phyloP scores from a whole-genome alignment of 2,797 vertebrate species.

The Platyrinchus mystaceus region DNA sequence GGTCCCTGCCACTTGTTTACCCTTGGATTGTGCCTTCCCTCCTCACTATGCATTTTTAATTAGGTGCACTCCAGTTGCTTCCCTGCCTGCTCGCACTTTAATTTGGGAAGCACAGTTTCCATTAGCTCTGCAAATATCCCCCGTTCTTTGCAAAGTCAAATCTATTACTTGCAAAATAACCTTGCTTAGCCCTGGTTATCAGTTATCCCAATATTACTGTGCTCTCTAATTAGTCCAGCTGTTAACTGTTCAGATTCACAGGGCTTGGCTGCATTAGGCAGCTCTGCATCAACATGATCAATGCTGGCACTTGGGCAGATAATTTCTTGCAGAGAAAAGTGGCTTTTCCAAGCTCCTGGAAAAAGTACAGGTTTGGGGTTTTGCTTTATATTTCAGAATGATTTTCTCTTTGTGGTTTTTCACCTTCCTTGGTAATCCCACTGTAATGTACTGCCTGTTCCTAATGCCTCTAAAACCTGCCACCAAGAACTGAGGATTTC shows the following conservation, averaged over 20 bases:
- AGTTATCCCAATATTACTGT: conserved; percentile 41
- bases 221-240: conserved; percentile 60
- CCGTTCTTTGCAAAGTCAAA: conserved; percentile 61
- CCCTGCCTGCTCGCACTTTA: conserved; percentile 8
- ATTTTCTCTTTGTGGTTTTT: background rate
- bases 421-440: background rate
- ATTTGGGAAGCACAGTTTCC: conserved; percentile 39
- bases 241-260: conserved; percentile 57
- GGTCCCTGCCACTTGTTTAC: background rate
- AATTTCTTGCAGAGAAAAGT: background rate
- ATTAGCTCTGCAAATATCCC: conserved; percentile 57
- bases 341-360: background rate
- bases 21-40: background rate
- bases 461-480: background rate
- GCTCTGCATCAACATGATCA: background rate
- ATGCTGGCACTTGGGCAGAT: background rate
- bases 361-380: background rate
- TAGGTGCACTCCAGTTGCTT: conserved; percentile 5
- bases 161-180: conserved; percentile 50
- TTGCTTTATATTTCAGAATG: background rate
- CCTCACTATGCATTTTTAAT: conserved; percentile 15
- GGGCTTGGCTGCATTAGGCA: background rate
- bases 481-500: background rate
- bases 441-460: background rate
- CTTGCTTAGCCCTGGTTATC: conserved; percentile 61